These are phyloP conservation scores for Aleiodes alternator DNA, from an alignment of 2,888 invertebrate species.

Conservation along the genomic window DNA sequence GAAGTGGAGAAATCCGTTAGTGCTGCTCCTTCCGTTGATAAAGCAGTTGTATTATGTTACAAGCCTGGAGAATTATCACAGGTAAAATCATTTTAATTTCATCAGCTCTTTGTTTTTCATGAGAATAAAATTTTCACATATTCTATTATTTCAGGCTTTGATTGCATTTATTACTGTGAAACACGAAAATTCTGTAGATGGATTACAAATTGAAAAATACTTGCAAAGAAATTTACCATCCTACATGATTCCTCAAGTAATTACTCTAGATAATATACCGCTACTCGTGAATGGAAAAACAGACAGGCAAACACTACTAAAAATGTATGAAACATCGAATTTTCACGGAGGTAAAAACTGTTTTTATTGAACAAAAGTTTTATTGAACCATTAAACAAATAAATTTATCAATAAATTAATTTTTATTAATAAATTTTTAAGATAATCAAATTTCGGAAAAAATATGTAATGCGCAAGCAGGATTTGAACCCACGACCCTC, in stretches of 20 bases:
- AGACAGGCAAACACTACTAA: slow-evolving; percentile 86
- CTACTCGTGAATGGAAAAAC: slow-evolving; percentile 91
- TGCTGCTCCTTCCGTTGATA: slow-evolving; percentile 82
- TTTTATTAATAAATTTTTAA: too few species aligned
- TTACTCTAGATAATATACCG: slow-evolving; percentile 85
- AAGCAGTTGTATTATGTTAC: slow-evolving; percentile 87
- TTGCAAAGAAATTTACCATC: slow-evolving; percentile 82
- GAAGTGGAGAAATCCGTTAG: slow-evolving; percentile 88
- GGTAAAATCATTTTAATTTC: slow-evolving; percentile 62
- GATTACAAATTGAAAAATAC: slow-evolving; percentile 81
- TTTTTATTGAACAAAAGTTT: slow-evolving; percentile 44
- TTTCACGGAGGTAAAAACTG: slow-evolving; percentile 50
- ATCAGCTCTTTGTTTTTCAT: slow-evolving; percentile 16
- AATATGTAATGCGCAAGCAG: too few species aligned
- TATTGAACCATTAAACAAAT: too few species aligned
- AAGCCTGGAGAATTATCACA: slow-evolving; percentile 81
- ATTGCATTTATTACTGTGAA: slow-evolving; percentile 80
- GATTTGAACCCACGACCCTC: too few species aligned
- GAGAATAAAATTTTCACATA: too few species aligned
- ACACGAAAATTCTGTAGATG: slow-evolving; percentile 74
- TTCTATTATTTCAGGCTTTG: slow-evolving; percentile 79
- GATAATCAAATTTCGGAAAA: too few species aligned
- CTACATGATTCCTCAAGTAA: slow-evolving; percentile 88
- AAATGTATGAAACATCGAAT: slow-evolving; percentile 81
- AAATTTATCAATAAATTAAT: too few species aligned